A percentile compares a stretch with the other conserved stretches of the same genome.
Conservation (phyloP, 2,888 invertebrate genomes). For the Acanthosepion esculentum region DNA sequence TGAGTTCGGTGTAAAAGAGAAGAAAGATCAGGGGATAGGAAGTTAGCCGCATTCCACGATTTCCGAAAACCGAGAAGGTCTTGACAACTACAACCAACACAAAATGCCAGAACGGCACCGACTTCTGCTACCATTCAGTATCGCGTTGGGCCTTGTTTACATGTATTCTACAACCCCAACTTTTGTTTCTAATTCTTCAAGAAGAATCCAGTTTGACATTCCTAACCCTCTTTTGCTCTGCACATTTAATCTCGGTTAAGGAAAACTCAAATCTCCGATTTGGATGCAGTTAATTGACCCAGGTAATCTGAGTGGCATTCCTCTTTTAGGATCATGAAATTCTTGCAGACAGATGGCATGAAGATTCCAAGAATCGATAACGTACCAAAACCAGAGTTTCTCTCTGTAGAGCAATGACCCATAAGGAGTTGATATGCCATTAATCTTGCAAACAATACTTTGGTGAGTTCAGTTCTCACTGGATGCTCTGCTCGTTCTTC, state of each 20-base stretch:
- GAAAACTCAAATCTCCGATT: not conserved
- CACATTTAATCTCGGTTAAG: too few relatives aligned
- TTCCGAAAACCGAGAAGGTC: not conserved
- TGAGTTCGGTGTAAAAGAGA: not conserved
- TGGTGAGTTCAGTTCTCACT: too few relatives aligned
- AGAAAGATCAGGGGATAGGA: not conserved
- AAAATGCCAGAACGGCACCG: not conserved
- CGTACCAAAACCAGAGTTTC: too few relatives aligned
- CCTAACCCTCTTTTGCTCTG: not conserved
- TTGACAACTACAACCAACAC: not conserved
- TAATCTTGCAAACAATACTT: too few relatives aligned
- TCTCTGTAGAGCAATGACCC: too few relatives aligned
- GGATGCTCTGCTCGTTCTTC: too few relatives aligned
- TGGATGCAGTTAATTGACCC: not conserved
- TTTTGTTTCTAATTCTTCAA: not conserved
- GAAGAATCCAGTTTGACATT: not conserved
- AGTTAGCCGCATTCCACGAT: slow-evolving; percentile 8
- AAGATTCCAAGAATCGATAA: too few relatives aligned
- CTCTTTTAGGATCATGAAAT: not conserved
- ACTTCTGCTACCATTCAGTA: not conserved
- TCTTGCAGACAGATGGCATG: too few relatives aligned
- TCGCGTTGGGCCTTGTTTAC: not conserved
- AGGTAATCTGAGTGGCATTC: not conserved
- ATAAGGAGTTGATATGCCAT: too few relatives aligned
- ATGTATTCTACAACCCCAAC: not conserved